These are phyloP conservation scores for Aromia moschata DNA, from an alignment of 2,888 invertebrate species.

Conservation along the genomic window DNA sequence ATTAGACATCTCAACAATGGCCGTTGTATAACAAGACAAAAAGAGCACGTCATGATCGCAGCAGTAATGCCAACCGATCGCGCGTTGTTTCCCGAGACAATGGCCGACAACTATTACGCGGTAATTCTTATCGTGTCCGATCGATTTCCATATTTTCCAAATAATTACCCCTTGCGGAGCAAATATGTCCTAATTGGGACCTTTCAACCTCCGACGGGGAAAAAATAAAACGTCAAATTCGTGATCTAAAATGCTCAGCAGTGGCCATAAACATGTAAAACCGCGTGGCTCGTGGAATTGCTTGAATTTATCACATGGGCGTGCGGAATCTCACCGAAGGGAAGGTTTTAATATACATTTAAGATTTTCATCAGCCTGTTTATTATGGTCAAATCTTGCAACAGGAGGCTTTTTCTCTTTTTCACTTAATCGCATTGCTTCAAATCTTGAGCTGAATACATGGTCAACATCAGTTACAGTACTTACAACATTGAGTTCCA, in stretches of 20 bases:
- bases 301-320: constrained; percentile 29
- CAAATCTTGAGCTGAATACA: too few relatives aligned
- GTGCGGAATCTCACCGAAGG: too few relatives aligned
- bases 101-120: constrained; percentile 28
- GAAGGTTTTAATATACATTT: too few relatives aligned
- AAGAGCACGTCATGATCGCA: constrained; percentile 30
- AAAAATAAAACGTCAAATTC: constrained; percentile 50
- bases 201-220: constrained; percentile 41
- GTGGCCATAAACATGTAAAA: constrained; percentile 38
- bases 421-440: too few relatives aligned
- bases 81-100: constrained; percentile 17
- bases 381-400: too few relatives aligned
- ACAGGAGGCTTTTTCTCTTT: too few relatives aligned
- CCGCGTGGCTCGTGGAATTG: constrained; percentile 22
- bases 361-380: too few relatives aligned
- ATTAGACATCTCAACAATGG: constrained; percentile 14
- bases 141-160: constrained; percentile 32
- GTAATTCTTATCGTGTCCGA: constrained; percentile 31
- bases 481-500: too few relatives aligned
- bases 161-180: constrained; percentile 39
- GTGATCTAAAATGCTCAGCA: constrained; percentile 44
- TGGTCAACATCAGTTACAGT: too few relatives aligned
- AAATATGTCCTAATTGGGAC: constrained; percentile 49
- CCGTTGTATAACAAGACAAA: constrained; percentile 5
- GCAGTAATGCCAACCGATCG: constrained; percentile 23